These are phyloP conservation scores for Hippoglossus stenolepis DNA, from an alignment of 2,113 vertebrate genomes.

Conservation along the genomic window DNA sequence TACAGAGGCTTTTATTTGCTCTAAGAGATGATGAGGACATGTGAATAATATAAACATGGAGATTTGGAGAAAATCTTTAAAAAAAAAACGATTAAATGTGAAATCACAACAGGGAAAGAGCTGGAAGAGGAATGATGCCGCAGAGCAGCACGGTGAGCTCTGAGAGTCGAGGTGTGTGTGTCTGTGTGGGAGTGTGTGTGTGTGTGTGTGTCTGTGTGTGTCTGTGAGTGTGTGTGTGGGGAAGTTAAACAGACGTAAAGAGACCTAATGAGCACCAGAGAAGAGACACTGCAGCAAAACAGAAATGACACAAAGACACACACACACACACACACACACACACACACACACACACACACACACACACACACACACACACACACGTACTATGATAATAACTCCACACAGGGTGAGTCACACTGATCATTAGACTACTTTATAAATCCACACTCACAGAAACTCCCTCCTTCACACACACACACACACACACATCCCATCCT, in stretches of 20 bases:
- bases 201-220: constrained; percentile 16
- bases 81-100: background rate
- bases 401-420: background rate
- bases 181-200: background rate
- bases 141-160: constrained; percentile 2
- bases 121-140: constrained; percentile 9
- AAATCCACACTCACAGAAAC: background rate
- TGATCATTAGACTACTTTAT: constrained; percentile 10
- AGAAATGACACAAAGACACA: constrained; percentile 2
- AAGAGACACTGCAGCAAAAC: constrained; percentile 3
- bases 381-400: background rate
- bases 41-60: background rate
- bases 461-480: background rate
- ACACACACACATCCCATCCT: background rate
- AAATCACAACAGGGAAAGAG: background rate
- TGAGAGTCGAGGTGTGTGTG: background rate
- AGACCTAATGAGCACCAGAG: background rate
- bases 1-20: too few species aligned
- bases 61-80: background rate
- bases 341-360: too few species aligned
- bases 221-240: constrained; percentile 1
- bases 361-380: background rate
- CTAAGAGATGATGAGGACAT: too few species aligned
- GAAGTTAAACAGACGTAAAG: constrained; percentile 32
- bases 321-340: background rate